Base-by-base conservation (phyloP, 2,113 vertebrate species). In the Ivindomyrus marchei region DNA sequence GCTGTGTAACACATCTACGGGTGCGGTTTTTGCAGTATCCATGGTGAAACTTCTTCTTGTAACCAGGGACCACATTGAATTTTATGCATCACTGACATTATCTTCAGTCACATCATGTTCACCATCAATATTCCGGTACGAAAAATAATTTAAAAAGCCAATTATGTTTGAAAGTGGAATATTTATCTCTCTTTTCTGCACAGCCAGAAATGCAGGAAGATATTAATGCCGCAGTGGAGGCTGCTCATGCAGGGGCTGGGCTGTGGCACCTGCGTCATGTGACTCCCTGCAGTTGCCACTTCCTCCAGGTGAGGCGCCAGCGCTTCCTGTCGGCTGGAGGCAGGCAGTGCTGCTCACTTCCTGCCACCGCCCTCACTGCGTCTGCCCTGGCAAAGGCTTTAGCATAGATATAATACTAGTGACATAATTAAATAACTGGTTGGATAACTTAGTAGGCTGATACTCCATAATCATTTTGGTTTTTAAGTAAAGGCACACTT, bases 61-160 rank as follows among this genome's bases (percentile, higher is more conserved):
- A 87, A 36, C 85, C 85, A 56, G 50, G 50, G 50, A 5, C 11
- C n/a, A 56, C 50, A 50, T 56, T 53, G 50, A 36, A 56, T 87
- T 52, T 50, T 31, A 24, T 47, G 27, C 24, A 53, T 87, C 50
- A 27, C 50, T 53, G 47, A 24, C 85, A 86, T 15, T 86, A 50
- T 24, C 47, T 86, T 86, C 85, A 83, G 77, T 85, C 83, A 87
- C 50, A 87, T 87, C 50, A 39, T 87, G 50, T 87, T 53, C 85
- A 87, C 49, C 62, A 53, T 87, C 47, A 56, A 39, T 87, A 87
- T 46, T 85, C 24, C 19, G 2, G 85, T 87, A n/a, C 50, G 17
- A 87, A 52, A 87, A 56, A 50, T 31, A 52, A 27, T 36, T 47
- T 21, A n/a, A 85, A 85, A 85, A 45, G 83, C 8, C 9, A 45